Percentiles rank a stretch among this genome's conserved stretches.
Evolutionary conservation across 1,140 invertebrate genomes (phyloP).

Genomic region (Myzus persicae): DNA sequence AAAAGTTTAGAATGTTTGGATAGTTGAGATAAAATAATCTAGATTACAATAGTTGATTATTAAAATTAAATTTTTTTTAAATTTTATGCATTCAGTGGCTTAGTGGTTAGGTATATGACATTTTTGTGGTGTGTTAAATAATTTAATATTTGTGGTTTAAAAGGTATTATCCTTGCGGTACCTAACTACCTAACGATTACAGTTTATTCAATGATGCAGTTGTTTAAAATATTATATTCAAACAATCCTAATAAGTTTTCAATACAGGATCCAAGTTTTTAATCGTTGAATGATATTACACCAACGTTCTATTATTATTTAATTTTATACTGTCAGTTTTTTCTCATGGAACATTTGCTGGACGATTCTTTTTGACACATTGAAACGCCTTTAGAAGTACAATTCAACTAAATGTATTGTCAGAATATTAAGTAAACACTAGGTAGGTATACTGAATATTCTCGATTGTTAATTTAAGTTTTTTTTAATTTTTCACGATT

Average conservation of each 20-base stretch:
- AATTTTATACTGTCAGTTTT: background rate
- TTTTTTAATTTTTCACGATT: background rate
- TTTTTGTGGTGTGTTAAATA: background rate
- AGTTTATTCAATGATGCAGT: background rate
- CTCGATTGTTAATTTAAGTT: background rate
- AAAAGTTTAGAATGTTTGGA: background rate
- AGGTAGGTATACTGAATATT: background rate
- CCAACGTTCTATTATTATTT: background rate
- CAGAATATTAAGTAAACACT: background rate
- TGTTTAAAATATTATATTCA: background rate
- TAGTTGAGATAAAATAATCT: background rate
- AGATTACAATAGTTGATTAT: too few species aligned
- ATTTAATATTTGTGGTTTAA: background rate
- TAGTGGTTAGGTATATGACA: too few species aligned
- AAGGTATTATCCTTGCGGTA: background rate
- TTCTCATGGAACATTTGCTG: background rate
- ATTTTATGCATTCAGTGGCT: too few species aligned
- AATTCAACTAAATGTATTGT: background rate
- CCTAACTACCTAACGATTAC: too few species aligned
- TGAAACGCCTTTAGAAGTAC: background rate
- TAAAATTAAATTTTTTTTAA: too few species aligned
- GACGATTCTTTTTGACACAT: background rate
- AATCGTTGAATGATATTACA: background rate
- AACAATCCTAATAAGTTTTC: background rate
- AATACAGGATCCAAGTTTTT: background rate